Base-by-base conservation (phyloP, 92 coral and sea anemone genomes). In the Muricea muricata region DNA sequence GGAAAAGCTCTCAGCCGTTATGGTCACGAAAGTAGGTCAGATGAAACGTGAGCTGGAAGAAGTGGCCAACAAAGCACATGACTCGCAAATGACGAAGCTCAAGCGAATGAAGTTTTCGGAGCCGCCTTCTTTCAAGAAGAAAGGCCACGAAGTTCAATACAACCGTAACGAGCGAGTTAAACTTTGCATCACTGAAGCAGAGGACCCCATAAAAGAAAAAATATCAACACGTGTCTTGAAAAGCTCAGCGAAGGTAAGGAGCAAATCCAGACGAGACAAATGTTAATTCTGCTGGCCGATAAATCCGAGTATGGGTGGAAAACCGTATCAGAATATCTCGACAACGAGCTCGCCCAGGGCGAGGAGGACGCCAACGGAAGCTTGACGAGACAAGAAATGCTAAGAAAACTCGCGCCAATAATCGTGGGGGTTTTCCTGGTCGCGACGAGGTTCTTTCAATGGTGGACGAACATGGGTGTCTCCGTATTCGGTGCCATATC, bases 21-120 rank as follows among this genome's bases (percentile, higher is more conserved):
- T 80, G 85, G 85, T 65, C 85, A 65, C 85, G 41, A 80, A 61
- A 80, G 78, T 80, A 37, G 85, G 77, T 17, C 58, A 72, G 79
- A 70, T 84, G 92, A 89, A 89, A 73, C 78, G 89, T 5, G 81
- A 89, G 40, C 57, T 89, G 35, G 89, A 89, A 73, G 86, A 77
- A 21, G 72, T 78, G 6, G 78, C 89, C 29, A 72, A 2, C 75
- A 72, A 37, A 72, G 79, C 79, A 21, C 26, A 72, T 26, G 2
- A 2, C 32, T 58, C 66, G 32, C 66, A 58, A 58, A 88, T 88
- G 87, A 60, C 30, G 7, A 89, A 89, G n/a, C 61, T 85, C 20
- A 89, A 89, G 83, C 71, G 86, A 23, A 89, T 89, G 63, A 75
- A 77, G 65, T 89, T 89, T 61, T 7, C 71, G 39, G 89, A 79